Evolutionary conservation across 30 jellyfish, hydroid and myxozoan genomes (phyloP), one percentile per base, ranked within the genome.

Genomic region (Pelagia noctiluca): DNA sequence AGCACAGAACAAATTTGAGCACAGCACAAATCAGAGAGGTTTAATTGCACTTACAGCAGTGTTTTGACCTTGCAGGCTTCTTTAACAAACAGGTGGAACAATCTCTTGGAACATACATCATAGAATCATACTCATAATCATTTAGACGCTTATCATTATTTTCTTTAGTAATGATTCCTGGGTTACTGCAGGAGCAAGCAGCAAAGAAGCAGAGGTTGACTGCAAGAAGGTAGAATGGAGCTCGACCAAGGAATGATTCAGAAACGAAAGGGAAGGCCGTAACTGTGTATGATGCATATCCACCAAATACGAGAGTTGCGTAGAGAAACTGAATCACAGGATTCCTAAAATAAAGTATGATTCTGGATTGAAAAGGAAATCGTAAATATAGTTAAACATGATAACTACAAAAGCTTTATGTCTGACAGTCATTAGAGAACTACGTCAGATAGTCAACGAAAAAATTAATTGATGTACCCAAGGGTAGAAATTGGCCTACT

Each of bases 21-120:
- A n/a, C n/a, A n/a, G n/a, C n/a, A n/a, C n/a, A n/a, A n/a, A n/a
- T n/a, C n/a, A 37, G 21, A 37, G 42, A 75, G 7, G 50, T 1
- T 34, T 22, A 13, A 22, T 4, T 13, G 33, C 0, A 35, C 96
- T 19, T 87, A 93, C 98, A 36, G 60, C 98, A 93, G 64, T 93
- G 98, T 80, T 93, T 93, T 61, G 98, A 93, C 26, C 98, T 74
- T 31, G 98, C 98, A 2, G 98, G 98, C 76, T 93, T 93, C 67
- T 73, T 85, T 53, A 86, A 22, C 25, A 21, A 25, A 74, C 98
- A 93, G 3, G 98, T 93, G 13, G 42, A 3, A 57, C 98, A 93
- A 50, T 63, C 93, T 57, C 75, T 71, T 13, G 82, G 90, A 23
- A 32, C 16, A 38, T 87, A 93, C 96, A 87, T 54, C 26, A 3